phyloP scores from a whole-genome alignment of 2,797 vertebrate genomes.

The Falco rusticolus region DNA sequence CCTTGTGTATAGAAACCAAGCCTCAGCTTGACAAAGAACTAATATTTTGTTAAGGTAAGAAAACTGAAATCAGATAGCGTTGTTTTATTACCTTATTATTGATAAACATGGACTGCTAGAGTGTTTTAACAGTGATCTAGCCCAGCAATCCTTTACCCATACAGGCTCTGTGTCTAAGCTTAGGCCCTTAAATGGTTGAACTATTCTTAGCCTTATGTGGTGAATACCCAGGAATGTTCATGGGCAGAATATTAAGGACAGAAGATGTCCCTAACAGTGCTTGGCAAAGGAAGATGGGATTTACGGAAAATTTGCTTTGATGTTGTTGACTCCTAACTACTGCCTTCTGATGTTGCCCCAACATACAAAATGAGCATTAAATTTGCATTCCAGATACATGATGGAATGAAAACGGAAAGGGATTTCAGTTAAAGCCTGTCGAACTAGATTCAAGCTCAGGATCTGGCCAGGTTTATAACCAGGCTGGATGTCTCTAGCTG shows the following conservation, averaged over 20 bases:
- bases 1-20: neutral
- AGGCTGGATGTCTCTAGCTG: neutral
- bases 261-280: conserved; percentile 49
- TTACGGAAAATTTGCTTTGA: conserved; percentile 57
- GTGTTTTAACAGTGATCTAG: neutral
- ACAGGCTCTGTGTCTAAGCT: neutral
- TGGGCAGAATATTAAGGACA: conserved; percentile 54
- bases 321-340: conserved; percentile 37
- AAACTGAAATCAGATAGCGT: neutral
- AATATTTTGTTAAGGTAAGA: neutral
- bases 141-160: conserved; percentile 2
- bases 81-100: conserved; percentile 11
- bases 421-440: neutral
- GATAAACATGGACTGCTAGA: conserved; percentile 3
- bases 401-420: neutral
- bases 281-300: conserved; percentile 39
- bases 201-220: conserved; percentile 64
- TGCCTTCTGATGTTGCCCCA: conserved; percentile 20
- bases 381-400: conserved; percentile 27
- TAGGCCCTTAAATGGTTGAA: conserved; percentile 61
- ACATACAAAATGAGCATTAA: conserved; percentile 10
- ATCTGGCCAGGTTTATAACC: neutral
- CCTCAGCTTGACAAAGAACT: neutral
- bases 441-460: neutral
- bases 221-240: conserved; percentile 62